Evolutionary conservation across 2,113 vertebrate species (phyloP), one percentile per base, ranked within the genome.

Genomic region (Anser cygnoides): DNA sequence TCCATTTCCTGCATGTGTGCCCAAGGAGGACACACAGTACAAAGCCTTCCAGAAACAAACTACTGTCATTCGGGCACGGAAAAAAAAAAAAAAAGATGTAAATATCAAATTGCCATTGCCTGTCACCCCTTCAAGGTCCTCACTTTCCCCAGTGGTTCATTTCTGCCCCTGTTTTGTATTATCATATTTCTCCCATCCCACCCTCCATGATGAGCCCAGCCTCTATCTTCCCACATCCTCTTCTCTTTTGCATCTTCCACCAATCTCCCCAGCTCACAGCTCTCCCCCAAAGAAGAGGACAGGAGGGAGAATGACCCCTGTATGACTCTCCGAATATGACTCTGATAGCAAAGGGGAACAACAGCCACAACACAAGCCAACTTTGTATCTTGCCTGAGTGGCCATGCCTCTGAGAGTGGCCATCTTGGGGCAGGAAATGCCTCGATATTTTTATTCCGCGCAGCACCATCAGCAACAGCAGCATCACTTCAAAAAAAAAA

Each of bases 381-480:
- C 43, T 57, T 61, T 39, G 52, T 11, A 59, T 28, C 50, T 52
- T 67, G 55, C 41, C 61, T 5, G 35, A 80, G 57, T 3, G 6
- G 29, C 63, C 35, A n/a, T 58, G 77, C 66, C 55, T 33, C 77
- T 23, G 35, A 43, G 18, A 81, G 82, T 63, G 67, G 78, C 77
- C 77, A 83, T 87, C 66, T 63, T 74, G 49, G 72, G 76, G 62
- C 77, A 92, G 90, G 82, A 90, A 90, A 68, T 1, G 16, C 49
- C 61, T 74, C 17, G 0, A 31, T 59, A 26, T 10, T 78, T 70
- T 76, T 73, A 59, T 62, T 86, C 82, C 37, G 54, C n/a, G 6
- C 59, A 63, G 63, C 41, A 71, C 31, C 35, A 71, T 16, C 81
- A 62, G 62, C 37, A n/a, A 52, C 25, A 26, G 61, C 37, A 54